Base-by-base conservation (phyloP, 2,113 vertebrate species). In the Nothobranchius furzeri region DNA sequence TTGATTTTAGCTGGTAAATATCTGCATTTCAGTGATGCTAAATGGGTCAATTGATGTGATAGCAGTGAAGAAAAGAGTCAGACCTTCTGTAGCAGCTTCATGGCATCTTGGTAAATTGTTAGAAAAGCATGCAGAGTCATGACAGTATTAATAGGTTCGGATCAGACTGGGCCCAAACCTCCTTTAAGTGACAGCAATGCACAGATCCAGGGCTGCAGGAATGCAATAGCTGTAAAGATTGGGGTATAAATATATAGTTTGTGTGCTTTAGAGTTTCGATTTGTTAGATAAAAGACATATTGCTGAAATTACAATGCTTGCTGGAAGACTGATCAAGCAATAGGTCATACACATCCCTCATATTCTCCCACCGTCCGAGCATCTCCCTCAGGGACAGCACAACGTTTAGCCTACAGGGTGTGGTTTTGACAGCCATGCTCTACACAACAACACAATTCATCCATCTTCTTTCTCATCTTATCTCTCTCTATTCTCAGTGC, bases 331-430 rank as follows among this genome's bases (percentile, higher is more conserved):
- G 6, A 7, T 46, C 43, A 60, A 42, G 43, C 13, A 1, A 35
- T 40, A 24, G 36, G 35, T 40, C 60, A 63, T 40, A 11, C 12
- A 52, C 9, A 60, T 76, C 54, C 58, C 47, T 64, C 62, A 12
- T 14, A 78, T 52, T 55, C 67, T 61, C 65, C 63, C 70, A 70
- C 24, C 43, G n/a, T 5, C 40, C 35, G 60, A 45, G 55, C 61
- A 61, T 66, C 9, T 76, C 48, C 52, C 64, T 80, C 73, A 80
- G 80, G 82, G 73, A 36, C 60, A 49, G 73, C 76, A 54, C 52
- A 68, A 65, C 48, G 58, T 64, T 20, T 57, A 40, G 66, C 60
- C 51, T 37, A 13, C 43, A 48, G 20, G 61, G 37, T 72, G 36
- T 43, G 49, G 50, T 49, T 51, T 54, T 60, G 59, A 47, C 59